Percentiles rank a stretch among this genome's conserved stretches.
Conservation (phyloP, 2,113 vertebrate genomes). For the Cavia aperea region DNA sequence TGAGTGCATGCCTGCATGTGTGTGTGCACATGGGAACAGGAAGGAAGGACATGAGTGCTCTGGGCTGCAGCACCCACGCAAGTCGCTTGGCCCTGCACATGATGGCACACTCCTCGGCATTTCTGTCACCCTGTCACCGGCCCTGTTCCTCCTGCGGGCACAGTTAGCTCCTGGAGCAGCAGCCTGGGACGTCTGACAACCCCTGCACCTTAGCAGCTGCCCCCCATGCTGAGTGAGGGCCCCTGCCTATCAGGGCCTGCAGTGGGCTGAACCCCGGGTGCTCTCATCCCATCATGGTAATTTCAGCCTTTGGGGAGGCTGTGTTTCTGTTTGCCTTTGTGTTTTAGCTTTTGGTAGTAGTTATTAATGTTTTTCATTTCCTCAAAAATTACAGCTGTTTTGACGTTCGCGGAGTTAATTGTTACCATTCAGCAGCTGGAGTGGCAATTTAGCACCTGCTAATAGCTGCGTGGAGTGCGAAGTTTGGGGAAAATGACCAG, state of each 20-base stretch:
- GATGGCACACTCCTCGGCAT: fast-evolving
- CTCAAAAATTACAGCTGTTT: conserved; percentile 79
- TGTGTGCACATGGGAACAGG: no score
- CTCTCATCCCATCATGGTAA: conserved; percentile 27
- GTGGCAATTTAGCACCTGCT: conserved; percentile 76
- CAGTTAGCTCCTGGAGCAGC: neutral
- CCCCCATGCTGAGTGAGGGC: neutral
- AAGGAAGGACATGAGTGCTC: no score
- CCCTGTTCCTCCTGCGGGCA: fast-evolving
- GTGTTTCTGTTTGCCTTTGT: conserved; percentile 45
- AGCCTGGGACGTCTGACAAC: neutral
- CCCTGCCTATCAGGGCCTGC: conserved; percentile 17
- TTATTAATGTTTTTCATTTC: conserved; percentile 77
- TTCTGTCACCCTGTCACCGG: fast-evolving
- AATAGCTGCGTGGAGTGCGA: conserved; percentile 53
- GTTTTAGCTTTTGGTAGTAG: conserved; percentile 53
- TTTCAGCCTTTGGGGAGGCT: conserved; percentile 47
- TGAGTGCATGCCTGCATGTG: no score
- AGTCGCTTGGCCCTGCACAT: fast-evolving
- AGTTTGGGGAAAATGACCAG: conserved; percentile 60
- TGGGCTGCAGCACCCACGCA: fast-evolving
- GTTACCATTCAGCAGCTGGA: conserved; percentile 76
- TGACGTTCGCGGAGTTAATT: conserved; percentile 75
- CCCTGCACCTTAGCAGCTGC: no score
- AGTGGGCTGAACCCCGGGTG: conserved; percentile 2